A percentile compares a stretch with the other conserved stretches of the same genome.
phyloP scores from a whole-genome alignment of 1,140 invertebrate species.

The Drosophila watanabei region DNA sequence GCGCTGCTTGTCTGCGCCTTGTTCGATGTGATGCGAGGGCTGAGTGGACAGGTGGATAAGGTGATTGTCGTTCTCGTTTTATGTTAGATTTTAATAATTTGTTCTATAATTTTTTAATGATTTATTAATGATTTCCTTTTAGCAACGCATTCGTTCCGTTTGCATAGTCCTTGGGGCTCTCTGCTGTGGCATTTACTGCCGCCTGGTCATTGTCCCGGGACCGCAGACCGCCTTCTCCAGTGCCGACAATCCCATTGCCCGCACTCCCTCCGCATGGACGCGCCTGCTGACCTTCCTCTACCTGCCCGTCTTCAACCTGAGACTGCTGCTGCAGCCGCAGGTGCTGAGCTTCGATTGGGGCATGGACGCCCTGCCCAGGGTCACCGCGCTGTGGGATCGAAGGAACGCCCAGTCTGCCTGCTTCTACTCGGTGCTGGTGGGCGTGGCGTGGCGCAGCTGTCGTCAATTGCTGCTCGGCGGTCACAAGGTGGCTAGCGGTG shows the following conservation, averaged over 20 bases:
- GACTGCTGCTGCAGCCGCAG: constrained; percentile 92
- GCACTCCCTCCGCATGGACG: constrained; percentile 90
- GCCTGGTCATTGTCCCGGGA: constrained; percentile 88
- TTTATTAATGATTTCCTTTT: not conserved
- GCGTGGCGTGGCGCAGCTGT: constrained; percentile 85
- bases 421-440: constrained; percentile 89
- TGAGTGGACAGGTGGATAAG: constrained; percentile 85
- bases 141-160: constrained; percentile 90
- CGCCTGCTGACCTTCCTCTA: constrained; percentile 94
- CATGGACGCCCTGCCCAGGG: constrained; percentile 95
- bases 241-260: constrained; percentile 96
- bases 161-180: constrained; percentile 88
- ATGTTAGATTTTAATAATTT: no score
- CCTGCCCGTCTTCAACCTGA: constrained; percentile 94
- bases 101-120: not conserved
- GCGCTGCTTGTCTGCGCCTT: constrained; percentile 94
- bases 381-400: constrained; percentile 90
- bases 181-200: constrained; percentile 87
- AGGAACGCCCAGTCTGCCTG: constrained; percentile 90
- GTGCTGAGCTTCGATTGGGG: constrained; percentile 97
- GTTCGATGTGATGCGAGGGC: constrained; percentile 88
- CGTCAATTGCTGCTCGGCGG: constrained; percentile 43
- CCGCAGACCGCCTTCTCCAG: constrained; percentile 92
- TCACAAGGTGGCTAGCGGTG: constrained; percentile 13
- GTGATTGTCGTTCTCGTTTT: constrained; percentile 22